Evolutionary conservation across 2,888 invertebrate genomes (phyloP), one percentile per base, ranked within the genome.

Genomic region (Hartigia nigra): DNA sequence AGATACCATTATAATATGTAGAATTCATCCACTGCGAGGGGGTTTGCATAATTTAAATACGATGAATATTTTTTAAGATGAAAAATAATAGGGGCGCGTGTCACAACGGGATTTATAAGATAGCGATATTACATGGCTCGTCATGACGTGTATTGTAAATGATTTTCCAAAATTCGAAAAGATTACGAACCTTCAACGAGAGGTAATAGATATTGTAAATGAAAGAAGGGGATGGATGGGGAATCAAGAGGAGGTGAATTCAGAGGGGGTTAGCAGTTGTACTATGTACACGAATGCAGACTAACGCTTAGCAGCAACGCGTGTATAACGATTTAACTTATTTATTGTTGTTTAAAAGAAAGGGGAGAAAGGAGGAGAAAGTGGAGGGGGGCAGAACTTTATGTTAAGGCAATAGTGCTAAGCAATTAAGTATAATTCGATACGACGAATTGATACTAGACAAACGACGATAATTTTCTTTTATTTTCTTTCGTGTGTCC

Each of bases 251-350:
- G 23, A 0, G 55, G 1, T 55, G 55, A 55, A 23, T 55, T 9
- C 23, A 55, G 23, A 55, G 23, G 14, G 9, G 23, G 23, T 55
- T 55, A 55, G 9, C 55, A 0, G 55, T 9, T 55, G 55, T 55
- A 55, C 55, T 55, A 23, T 55, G 55, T 75, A 77, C 77, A 77
- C 77, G 75, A 77, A 77, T 75, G 69, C 70, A 74, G 70, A 77
- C 70, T 77, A 77, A 77, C 70, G 75, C 77, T 77, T 55, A 55
- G 9, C 23, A 23, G 23, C 23, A 55, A 55, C 55, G 55, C 55
- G 55, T 55, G 55, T 55, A 14, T 55, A 55, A 55, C 55, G 23
- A 55, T 23, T 55, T 77, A 77, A 77, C 39, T 77, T 77, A 77
- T 77, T 77, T 77, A 77, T 77, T 77, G 23, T 70, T 36, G 69